A percentile compares a stretch with the other conserved stretches of the same genome.
Evolutionary conservation across 2,797 vertebrate genomes (phyloP).

Genomic region (Falco berigora): DNA sequence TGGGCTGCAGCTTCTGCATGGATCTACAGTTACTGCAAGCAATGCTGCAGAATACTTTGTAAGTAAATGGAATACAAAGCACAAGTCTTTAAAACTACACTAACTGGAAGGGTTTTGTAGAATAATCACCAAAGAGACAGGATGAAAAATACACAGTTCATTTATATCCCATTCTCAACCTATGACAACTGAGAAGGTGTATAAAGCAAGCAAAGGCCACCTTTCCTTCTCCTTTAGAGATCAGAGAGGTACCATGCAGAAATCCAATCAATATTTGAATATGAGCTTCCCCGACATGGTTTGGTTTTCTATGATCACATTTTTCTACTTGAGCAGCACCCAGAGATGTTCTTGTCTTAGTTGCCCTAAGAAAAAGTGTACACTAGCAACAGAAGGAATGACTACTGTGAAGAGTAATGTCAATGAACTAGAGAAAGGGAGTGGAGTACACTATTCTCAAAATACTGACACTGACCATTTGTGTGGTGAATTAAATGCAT

Average conservation of each 20-base stretch:
- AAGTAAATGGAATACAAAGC: neutral
- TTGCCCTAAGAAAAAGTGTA: neutral
- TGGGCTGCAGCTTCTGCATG: neutral
- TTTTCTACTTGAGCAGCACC: neutral
- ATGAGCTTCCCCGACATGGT: neutral
- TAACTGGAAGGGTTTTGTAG: neutral
- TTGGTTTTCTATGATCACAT: neutral
- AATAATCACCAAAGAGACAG: neutral
- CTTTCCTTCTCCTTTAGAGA: neutral
- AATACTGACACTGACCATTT: neutral
- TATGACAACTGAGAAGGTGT: neutral
- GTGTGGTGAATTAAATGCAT: fast-evolving
- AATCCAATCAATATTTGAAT: neutral
- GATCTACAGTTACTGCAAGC: neutral
- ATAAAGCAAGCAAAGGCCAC: neutral
- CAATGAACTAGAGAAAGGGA: neutral
- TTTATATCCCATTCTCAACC: neutral
- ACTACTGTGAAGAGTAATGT: neutral
- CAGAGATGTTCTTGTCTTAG: neutral
- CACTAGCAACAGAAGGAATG: neutral
- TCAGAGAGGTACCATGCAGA: neutral
- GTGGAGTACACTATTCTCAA: neutral
- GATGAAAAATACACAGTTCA: neutral
- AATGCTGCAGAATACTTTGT: neutral
- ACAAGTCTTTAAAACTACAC: neutral